These are phyloP conservation scores for Cydia splendana DNA, from an alignment of 1,140 invertebrate genomes.

Conservation along the genomic window DNA sequence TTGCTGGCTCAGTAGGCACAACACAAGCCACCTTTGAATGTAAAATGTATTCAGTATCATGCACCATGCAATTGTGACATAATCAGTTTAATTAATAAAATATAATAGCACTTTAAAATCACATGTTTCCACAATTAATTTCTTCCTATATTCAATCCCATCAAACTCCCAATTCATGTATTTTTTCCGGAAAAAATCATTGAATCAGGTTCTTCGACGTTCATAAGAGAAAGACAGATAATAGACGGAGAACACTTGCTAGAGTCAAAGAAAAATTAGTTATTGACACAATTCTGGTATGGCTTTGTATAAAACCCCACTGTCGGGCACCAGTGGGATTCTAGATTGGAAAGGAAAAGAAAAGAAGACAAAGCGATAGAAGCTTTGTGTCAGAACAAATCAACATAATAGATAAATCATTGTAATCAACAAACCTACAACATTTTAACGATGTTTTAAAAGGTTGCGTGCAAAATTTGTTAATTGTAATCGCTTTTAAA, in stretches of 20 bases:
- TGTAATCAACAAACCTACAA: constrained; percentile 42
- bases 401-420: constrained; percentile 36
- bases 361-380: constrained; percentile 32
- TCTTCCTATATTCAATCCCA: constrained; percentile 23
- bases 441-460: constrained; percentile 52
- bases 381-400: constrained; percentile 38
- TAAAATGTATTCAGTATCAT: constrained; percentile 17
- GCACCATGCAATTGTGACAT: constrained; percentile 26
- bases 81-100: constrained; percentile 10
- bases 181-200: constrained; percentile 72
- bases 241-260: constrained; percentile 25
- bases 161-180: constrained; percentile 60
- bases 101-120: background rate
- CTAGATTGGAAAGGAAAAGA: constrained; percentile 37
- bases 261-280: constrained; percentile 28
- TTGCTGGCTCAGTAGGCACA: background rate
- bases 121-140: background rate
- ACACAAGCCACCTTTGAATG: background rate
- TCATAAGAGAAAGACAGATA: constrained; percentile 37
- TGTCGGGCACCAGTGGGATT: constrained; percentile 49
- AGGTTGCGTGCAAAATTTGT: constrained; percentile 50
- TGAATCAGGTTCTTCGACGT: constrained; percentile 57
- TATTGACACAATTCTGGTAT: constrained; percentile 32
- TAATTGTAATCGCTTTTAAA: constrained; percentile 49
- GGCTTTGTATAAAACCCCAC: constrained; percentile 37